These are phyloP conservation scores for Boleophthalmus pectinirostris DNA, from an alignment of 2,113 vertebrate species.

Conservation along the genomic window DNA sequence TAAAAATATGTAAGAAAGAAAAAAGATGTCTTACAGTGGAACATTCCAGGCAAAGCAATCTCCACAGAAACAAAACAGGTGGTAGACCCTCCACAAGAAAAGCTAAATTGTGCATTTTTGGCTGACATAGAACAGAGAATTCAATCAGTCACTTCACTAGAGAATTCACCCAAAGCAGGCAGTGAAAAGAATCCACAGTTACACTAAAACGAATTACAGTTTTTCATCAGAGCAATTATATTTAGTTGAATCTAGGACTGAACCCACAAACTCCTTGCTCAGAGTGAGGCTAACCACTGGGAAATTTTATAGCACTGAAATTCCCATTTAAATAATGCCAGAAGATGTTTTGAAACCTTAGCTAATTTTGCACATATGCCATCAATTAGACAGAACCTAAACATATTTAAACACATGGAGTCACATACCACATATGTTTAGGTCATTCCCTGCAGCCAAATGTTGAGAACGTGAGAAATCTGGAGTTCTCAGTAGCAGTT, in stretches of 20 bases:
- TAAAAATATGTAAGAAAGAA: neutral
- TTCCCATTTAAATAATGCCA: conserved; percentile 47
- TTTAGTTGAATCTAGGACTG: neutral
- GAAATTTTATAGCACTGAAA: conserved; percentile 11
- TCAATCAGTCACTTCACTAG: neutral
- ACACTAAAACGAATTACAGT: neutral
- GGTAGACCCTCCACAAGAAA: too few species aligned
- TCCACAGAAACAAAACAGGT: too few species aligned
- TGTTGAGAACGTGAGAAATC: conserved; percentile 35
- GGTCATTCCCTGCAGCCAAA: conserved; percentile 45
- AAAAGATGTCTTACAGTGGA: too few species aligned
- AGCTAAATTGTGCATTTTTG: too few species aligned
- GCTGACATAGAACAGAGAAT: too few species aligned
- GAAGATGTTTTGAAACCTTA: conserved; percentile 56
- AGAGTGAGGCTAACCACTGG: neutral
- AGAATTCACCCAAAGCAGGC: neutral
- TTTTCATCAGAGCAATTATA: neutral
- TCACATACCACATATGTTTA: conserved; percentile 57
- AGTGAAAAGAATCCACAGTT: neutral
- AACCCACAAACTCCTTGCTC: neutral
- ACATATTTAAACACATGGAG: conserved; percentile 33
- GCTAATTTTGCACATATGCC: conserved; percentile 58
- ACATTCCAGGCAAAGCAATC: too few species aligned
- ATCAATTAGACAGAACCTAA: conserved; percentile 51
- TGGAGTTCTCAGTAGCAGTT: conserved; percentile 19